Conservation (phyloP, 2,888 invertebrate species). For the Caenorhabditis plicata region DNA sequence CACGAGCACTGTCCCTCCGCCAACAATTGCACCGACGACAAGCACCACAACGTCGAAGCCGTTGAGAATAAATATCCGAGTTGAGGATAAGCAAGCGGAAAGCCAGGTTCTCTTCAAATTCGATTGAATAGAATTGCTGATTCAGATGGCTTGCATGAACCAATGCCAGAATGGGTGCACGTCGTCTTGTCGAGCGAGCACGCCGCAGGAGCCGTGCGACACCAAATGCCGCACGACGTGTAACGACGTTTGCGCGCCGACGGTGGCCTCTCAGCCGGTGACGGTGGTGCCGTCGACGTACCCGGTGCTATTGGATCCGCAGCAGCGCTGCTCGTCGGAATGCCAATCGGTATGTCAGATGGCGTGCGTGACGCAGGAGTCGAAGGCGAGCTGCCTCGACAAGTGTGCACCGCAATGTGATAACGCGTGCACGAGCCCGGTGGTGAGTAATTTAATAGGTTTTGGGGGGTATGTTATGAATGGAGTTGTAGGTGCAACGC, state of each 20-base stretch:
- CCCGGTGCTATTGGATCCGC: constrained; percentile 40
- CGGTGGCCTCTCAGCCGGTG: constrained; percentile 21
- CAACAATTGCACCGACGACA: constrained; percentile 2
- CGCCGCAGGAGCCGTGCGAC: constrained; percentile 31
- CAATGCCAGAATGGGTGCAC: constrained; percentile 37
- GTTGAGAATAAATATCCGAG: constrained; percentile 26
- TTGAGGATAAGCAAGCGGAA: not conserved
- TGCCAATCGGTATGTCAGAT: constrained; percentile 45
- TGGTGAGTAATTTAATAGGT: too few relatives aligned
- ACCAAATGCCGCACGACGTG: constrained; percentile 36
- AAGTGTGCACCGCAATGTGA: constrained; percentile 42
- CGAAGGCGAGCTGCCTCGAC: constrained; percentile 29
- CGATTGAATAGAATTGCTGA: not conserved
- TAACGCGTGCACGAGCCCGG: constrained; percentile 30
- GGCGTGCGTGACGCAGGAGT: constrained; percentile 37
- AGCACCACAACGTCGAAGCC: constrained; percentile 13
- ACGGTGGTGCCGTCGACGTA: constrained; percentile 28
- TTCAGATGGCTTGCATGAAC: constrained; percentile 10
- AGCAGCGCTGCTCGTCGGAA: constrained; percentile 43
- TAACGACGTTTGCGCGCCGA: constrained; percentile 34
- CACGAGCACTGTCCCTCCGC: too few relatives aligned
- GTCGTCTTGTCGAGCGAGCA: constrained; percentile 25
- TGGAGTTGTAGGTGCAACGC: too few relatives aligned
- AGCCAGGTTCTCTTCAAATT: constrained; percentile 18
- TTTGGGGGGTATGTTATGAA: too few relatives aligned